These are phyloP conservation scores for Tetramorium bicarinatum DNA, from an alignment of 2,888 invertebrate genomes.

Conservation along the genomic window DNA sequence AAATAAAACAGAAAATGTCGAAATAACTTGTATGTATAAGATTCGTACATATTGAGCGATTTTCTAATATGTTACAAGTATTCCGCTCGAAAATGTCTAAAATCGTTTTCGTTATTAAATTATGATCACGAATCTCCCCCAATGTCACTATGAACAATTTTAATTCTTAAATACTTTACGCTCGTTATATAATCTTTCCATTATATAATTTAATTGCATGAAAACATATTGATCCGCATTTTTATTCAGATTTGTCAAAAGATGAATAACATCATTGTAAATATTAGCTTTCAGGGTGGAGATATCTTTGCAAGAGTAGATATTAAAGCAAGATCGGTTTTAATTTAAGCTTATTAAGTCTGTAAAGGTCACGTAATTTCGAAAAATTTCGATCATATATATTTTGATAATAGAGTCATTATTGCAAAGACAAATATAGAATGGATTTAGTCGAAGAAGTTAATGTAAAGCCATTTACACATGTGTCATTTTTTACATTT, in stretches of 20 bases:
- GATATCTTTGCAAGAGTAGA: constrained; percentile 1
- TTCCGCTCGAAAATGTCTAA: constrained; percentile 15
- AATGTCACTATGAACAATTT: neutral
- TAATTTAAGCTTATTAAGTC: neutral
- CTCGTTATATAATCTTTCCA: neutral
- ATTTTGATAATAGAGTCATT: neutral
- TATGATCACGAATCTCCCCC: neutral
- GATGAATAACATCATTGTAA: neutral
- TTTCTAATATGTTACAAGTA: constrained; percentile 3
- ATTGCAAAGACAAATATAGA: constrained; percentile 17
- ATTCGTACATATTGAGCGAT: neutral
- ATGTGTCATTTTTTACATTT: constrained; percentile 5
- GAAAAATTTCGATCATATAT: neutral
- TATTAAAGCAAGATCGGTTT: neutral
- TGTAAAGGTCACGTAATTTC: neutral
- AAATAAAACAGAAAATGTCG: neutral
- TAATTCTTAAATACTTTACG: constrained; percentile 10
- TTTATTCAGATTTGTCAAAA: neutral
- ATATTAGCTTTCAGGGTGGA: neutral
- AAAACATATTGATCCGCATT: neutral
- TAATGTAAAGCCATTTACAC: neutral
- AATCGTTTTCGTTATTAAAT: neutral
- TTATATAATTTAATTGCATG: constrained; percentile 11
- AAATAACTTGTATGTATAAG: neutral
- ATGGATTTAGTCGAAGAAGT: neutral